Evolutionary conservation across 2,888 invertebrate genomes (phyloP).

Genomic region (Platynereis dumerilii): DNA sequence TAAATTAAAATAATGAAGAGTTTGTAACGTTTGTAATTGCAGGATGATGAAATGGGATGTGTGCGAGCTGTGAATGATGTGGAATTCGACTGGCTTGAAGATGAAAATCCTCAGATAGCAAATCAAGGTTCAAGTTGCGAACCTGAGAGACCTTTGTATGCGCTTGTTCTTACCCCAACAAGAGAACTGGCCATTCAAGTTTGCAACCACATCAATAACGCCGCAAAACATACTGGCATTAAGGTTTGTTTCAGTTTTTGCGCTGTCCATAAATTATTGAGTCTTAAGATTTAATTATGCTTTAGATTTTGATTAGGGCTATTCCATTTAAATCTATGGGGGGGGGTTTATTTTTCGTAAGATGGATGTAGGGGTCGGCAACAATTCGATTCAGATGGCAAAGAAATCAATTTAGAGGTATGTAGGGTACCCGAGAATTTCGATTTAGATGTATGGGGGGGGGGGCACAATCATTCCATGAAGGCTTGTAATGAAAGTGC

Average conservation of each 20-base stretch:
- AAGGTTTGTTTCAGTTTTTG: constrained; percentile 66
- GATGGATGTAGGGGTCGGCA: too few relatives aligned
- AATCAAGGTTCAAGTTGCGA: neutral
- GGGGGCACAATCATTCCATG: too few relatives aligned
- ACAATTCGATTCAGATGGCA: too few relatives aligned
- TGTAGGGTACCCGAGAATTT: too few relatives aligned
- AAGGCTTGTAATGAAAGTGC: too few relatives aligned
- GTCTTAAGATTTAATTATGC: too few relatives aligned
- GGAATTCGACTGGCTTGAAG: constrained; percentile 42
- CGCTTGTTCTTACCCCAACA: constrained; percentile 95
- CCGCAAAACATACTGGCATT: constrained; percentile 79
- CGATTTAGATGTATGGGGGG: too few relatives aligned
- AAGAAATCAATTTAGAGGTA: too few relatives aligned
- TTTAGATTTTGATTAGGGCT: too few relatives aligned
- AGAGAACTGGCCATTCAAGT: constrained; percentile 96
- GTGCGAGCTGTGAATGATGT: constrained; percentile 48
- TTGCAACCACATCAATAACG: constrained; percentile 79
- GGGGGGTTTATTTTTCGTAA: too few relatives aligned
- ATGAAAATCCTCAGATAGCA: neutral
- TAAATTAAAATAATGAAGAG: neutral
- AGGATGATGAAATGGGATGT: constrained; percentile 46
- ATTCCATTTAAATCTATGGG: too few relatives aligned
- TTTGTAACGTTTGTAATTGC: neutral
- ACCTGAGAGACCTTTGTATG: constrained; percentile 67
- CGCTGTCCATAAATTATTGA: too few relatives aligned